Base-by-base conservation (phyloP, 2,113 vertebrate genomes). In the Strigops habroptila region DNA sequence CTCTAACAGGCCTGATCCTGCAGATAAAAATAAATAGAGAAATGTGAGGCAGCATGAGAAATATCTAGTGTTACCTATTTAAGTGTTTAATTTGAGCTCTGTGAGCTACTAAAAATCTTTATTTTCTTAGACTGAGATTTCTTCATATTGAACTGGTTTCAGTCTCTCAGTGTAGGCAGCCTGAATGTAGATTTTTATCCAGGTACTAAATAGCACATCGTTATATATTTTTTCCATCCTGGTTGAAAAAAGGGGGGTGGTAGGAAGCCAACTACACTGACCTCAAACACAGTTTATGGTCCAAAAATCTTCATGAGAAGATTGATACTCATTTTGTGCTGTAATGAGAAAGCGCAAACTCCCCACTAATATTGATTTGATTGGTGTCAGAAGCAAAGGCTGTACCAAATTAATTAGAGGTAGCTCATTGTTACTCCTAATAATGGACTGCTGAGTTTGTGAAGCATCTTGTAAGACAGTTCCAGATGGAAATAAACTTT, bases 1-100 rank as follows among this genome's bases (percentile, higher is more conserved):
- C 97, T 97, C 97, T 96, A 98, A 94, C 96, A 87, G 31, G 90
- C 96, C 96, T 96, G 98, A 98, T 98, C 94, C 95, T 78, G 33
- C 95, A 97, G 97, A 98, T 98, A 98, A 98, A 98, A 98, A 97
- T 97, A 98, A 97, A 97, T 96, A 97, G 93, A 96, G 94, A 97
- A 95, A 96, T 95, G 95, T 89, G 95, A 97, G 92, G 95, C 95
- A 80, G 75, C 90, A 95, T 39, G 91, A 97, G 95, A 97, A 96
- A 88, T 68, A 91, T 94, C 96, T 94, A 49, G 86, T 90, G 87
- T 95, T 96, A 93, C 95, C 88, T 97, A 90, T 95, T 97, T 96
- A 95, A 96, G 92, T 93, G 89, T 95, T 96, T 97, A 96, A 96
- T 97, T 97, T 96, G 95, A 97, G 96, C 94, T 70, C 94, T 87